phyloP scores from a whole-genome alignment of 1,140 invertebrate species.

The Trichonephila clavata region DNA sequence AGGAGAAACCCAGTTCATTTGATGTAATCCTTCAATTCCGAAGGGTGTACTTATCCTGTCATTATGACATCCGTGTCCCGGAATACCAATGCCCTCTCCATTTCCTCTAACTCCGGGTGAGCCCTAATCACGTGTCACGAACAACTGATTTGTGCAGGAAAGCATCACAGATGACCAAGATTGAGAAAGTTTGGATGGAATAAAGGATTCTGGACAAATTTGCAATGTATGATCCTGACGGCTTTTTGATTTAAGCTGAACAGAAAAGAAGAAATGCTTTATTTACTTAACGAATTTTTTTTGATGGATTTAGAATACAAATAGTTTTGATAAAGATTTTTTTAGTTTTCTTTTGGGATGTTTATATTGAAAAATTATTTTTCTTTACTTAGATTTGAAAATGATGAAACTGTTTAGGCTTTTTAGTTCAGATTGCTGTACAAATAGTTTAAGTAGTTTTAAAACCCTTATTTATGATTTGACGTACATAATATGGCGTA shows the following conservation, averaged over 20 bases:
- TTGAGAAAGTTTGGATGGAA: conserved; percentile 5
- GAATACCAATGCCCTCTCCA: conserved; percentile 57
- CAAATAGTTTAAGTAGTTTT: too few species aligned
- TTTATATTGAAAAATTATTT: too few species aligned
- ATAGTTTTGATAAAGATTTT: too few species aligned
- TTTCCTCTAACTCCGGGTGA: conserved; percentile 32
- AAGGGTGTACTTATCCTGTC: conserved; percentile 63
- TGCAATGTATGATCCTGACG: not conserved
- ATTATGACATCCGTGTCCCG: conserved; percentile 42
- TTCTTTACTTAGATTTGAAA: too few species aligned
- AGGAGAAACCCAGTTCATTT: not conserved
- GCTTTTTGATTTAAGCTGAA: not conserved
- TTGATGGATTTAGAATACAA: too few species aligned
- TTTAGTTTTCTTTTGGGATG: too few species aligned
- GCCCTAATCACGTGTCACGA: conserved; percentile 52
- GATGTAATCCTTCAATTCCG: not conserved
- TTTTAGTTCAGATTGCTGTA: too few species aligned
- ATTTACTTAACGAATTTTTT: not conserved
- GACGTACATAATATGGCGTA: too few species aligned
- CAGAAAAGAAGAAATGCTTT: not conserved
- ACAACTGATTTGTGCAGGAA: conserved; percentile 54
- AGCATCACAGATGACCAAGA: conserved; percentile 40
- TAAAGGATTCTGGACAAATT: not conserved
- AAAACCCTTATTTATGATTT: too few species aligned
- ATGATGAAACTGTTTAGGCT: too few species aligned